Conservation (phyloP, 2,113 vertebrate genomes). For the Toxotes chatareus region DNA sequence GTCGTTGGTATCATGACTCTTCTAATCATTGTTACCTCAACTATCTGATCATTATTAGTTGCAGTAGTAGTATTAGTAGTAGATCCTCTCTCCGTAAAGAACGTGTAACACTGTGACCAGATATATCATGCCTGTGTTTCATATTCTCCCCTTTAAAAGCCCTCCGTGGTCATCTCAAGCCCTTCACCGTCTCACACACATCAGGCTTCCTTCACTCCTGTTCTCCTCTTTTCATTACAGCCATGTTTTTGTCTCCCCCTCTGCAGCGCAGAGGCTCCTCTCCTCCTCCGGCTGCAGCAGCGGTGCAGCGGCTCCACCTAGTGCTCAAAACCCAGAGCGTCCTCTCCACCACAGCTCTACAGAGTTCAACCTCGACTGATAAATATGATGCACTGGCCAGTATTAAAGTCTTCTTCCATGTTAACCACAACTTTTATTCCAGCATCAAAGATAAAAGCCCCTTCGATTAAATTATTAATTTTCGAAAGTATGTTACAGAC, state of each 20-base stretch:
- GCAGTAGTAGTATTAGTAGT: background rate
- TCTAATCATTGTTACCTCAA: background rate
- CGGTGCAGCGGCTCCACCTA: slow-evolving; percentile 49
- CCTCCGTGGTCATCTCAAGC: background rate
- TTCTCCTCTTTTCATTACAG: background rate
- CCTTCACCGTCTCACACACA: background rate
- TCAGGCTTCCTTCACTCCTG: background rate
- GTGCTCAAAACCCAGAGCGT: background rate
- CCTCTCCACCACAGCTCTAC: background rate
- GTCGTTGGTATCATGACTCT: background rate
- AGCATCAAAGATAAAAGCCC: background rate
- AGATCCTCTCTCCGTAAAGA: background rate
- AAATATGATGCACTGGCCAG: background rate
- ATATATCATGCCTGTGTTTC: background rate
- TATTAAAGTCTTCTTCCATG: background rate
- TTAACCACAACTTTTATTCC: background rate
- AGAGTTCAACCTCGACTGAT: background rate
- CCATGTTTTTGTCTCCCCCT: background rate
- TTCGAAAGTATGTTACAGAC: background rate
- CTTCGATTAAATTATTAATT: too few relatives aligned
- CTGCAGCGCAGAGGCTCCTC: background rate
- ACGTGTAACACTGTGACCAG: background rate
- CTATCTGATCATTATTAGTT: background rate
- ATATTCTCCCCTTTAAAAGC: background rate
- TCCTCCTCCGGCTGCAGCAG: background rate